Evolutionary conservation across 1,140 invertebrate genomes (phyloP), one percentile per base, ranked within the genome.

Genomic region (Oedothorax gibbosus): DNA sequence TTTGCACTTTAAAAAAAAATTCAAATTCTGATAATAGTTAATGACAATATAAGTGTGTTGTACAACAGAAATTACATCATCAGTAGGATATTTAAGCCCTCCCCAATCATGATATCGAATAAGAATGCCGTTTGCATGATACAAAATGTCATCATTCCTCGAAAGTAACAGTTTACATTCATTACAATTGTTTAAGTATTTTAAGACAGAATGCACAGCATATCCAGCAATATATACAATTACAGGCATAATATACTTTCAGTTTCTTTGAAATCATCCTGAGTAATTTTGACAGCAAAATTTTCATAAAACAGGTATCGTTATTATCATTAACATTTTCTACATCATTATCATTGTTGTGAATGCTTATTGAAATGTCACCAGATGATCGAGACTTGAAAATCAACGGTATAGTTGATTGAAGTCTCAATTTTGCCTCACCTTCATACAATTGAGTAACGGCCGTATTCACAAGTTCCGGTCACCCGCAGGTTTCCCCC

Each of bases 391-490:
- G 15, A 3, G 0, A 7, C 15, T 69, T 15, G 10, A 18, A 11
- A 14, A 69, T n/a, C 7, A 9, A 2, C 14, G 21, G 21, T 21
- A 69, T 21, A 12, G 15, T 69, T 35, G n/a, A n/a, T n/a, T n/a
- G n/a, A n/a, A n/a, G n/a, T 69, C 49, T 12, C 7, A 54, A 73
- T 56, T 0, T 14, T 0, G 51, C 15, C 15, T 73, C 71, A 18
- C 15, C 21, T 54, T 56, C 51, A 73, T 50, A 77, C 18, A 79
- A 21, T 54, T 79, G 77, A 5, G 18, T 8, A 14, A 68, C n/a
- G n/a, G n/a, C n/a, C n/a, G n/a, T n/a, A n/a, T n/a, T n/a, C n/a
- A n/a, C n/a, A n/a, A n/a, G n/a, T n/a, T n/a, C n/a, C n/a, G n/a
- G n/a, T n/a, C n/a, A n/a, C n/a, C n/a, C n/a, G n/a, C n/a, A n/a